A percentile compares a stretch with the other conserved stretches of the same genome.
These are phyloP conservation scores for Pomacea canaliculata DNA, from an alignment of 2,888 invertebrate genomes.

Conservation along the genomic window DNA sequence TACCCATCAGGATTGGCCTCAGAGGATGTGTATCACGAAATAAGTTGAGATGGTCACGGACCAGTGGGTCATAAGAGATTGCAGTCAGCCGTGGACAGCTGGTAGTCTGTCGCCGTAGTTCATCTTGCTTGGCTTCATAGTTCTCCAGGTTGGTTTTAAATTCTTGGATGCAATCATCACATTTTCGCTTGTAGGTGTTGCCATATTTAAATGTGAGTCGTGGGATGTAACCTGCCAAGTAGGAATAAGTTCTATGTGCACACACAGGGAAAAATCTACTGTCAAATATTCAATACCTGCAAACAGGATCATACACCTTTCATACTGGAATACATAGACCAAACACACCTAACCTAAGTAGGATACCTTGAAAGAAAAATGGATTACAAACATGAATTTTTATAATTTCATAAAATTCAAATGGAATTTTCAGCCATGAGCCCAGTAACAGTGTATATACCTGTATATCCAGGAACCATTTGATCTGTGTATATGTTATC, in stretches of 20 bases:
- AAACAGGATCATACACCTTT: too few species aligned
- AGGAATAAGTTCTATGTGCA: background rate
- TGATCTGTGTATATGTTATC: slow-evolving; percentile 68
- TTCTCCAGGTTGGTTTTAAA: slow-evolving; percentile 55
- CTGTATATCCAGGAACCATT: slow-evolving; percentile 70
- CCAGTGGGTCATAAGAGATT: slow-evolving; percentile 60
- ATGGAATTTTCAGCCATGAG: too few species aligned
- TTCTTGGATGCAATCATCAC: slow-evolving; percentile 66
- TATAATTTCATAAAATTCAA: too few species aligned
- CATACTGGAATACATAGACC: too few species aligned
- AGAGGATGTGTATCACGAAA: slow-evolving; percentile 63
- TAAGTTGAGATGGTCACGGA: slow-evolving; percentile 62
- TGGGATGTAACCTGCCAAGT: slow-evolving; percentile 66
- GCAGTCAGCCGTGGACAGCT: slow-evolving; percentile 61
- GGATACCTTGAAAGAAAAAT: too few species aligned
- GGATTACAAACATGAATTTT: too few species aligned
- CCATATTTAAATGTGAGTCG: slow-evolving; percentile 68
- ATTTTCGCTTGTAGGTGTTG: slow-evolving; percentile 67
- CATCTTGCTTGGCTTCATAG: slow-evolving; percentile 50
- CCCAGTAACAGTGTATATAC: slow-evolving; percentile 34
- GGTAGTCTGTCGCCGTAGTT: slow-evolving; percentile 52
- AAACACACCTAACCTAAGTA: too few species aligned
- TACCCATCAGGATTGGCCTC: slow-evolving; percentile 54
- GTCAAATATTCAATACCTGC: too few species aligned
- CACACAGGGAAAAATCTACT: too few species aligned